Evolutionary conservation across 2,888 invertebrate species (phyloP).

Genomic region (Teinopalpus imperialis): DNA sequence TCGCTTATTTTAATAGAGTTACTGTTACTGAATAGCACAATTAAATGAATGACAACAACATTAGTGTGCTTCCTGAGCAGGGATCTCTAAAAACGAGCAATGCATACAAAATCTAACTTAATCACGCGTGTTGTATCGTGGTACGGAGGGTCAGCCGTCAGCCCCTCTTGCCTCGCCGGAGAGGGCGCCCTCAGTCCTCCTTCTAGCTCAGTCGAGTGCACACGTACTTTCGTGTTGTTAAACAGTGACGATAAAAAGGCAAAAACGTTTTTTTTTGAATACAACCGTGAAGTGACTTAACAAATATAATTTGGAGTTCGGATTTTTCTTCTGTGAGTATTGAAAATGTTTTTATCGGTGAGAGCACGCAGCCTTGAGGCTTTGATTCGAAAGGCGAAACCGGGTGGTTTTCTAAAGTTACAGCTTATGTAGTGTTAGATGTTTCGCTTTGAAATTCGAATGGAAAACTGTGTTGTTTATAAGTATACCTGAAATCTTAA

Average conservation of each 20-base stretch:
- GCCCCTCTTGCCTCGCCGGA: conserved; percentile 64
- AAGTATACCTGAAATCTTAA: too few relatives aligned
- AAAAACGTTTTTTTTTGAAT: conserved; percentile 54
- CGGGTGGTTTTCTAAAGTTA: conserved; percentile 36
- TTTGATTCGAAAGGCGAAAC: conserved; percentile 49
- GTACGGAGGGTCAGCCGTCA: conserved; percentile 53
- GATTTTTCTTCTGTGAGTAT: conserved; percentile 69
- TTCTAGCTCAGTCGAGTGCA: conserved; percentile 45
- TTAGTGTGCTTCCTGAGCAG: neutral
- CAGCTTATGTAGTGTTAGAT: conserved; percentile 33
- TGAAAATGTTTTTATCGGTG: conserved; percentile 33
- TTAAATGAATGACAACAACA: too few relatives aligned
- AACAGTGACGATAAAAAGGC: conserved; percentile 46
- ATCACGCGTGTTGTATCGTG: conserved; percentile 34
- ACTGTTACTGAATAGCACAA: too few relatives aligned
- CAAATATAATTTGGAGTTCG: conserved; percentile 47
- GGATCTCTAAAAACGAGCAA: conserved; percentile 35
- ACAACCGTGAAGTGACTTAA: conserved; percentile 68
- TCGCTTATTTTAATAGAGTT: too few relatives aligned
- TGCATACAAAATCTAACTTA: conserved; percentile 56
- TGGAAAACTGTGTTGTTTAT: neutral
- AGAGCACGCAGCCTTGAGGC: conserved; percentile 22
- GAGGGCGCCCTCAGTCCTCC: conserved; percentile 67
- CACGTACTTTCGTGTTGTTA: conserved; percentile 40
- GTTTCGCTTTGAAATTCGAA: conserved; percentile 19